These are phyloP conservation scores for Anoplophora glabripennis DNA, from an alignment of 1,140 invertebrate species.

Conservation along the genomic window DNA sequence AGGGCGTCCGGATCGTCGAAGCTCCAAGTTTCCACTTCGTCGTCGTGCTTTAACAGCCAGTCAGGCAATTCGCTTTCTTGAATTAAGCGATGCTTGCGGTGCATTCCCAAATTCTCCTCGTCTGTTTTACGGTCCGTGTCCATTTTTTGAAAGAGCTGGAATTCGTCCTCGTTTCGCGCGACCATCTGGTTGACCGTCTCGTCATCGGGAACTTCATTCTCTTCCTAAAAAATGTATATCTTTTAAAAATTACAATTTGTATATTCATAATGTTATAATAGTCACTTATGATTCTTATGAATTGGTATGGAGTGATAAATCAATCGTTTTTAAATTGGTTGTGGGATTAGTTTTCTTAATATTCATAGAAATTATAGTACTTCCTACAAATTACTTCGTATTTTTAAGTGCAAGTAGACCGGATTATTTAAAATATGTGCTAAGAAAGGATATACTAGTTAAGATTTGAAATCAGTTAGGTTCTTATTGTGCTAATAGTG, in stretches of 20 bases:
- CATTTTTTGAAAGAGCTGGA: constrained; percentile 91
- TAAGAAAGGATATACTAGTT: too few species aligned
- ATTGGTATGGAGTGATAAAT: too few species aligned
- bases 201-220: constrained; percentile 98
- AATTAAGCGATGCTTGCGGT: constrained; percentile 81
- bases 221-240: constrained; percentile 61
- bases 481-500: too few species aligned
- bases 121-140: constrained; percentile 85
- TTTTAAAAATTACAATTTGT: background rate
- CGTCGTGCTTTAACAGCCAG: constrained; percentile 77
- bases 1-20: constrained; percentile 71
- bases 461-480: too few species aligned
- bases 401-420: too few species aligned
- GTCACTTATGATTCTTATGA: too few species aligned
- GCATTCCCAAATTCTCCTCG: constrained; percentile 70
- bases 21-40: constrained; percentile 65
- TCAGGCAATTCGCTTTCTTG: constrained; percentile 91
- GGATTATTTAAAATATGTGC: too few species aligned
- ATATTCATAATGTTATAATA: too few species aligned
- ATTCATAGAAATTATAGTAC: too few species aligned
- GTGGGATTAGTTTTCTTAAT: too few species aligned
- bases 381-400: too few species aligned
- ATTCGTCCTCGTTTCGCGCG: constrained; percentile 91
- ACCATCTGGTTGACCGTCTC: constrained; percentile 99
- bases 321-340: too few species aligned